Evolutionary conservation across 1,140 invertebrate species (phyloP), one percentile per base, ranked within the genome.

Genomic region (Drosophila watanabei): DNA sequence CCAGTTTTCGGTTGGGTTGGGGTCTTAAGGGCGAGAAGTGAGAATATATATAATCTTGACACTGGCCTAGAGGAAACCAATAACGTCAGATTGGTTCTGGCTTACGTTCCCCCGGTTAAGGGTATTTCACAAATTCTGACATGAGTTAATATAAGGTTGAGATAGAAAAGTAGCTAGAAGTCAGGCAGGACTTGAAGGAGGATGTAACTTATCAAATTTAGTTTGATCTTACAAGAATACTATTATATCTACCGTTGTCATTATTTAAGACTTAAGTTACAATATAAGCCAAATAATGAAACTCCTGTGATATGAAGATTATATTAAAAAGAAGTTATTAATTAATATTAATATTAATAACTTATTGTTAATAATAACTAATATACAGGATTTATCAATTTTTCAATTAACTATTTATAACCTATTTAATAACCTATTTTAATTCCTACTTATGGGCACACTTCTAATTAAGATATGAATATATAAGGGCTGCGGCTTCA

Each of bases 81-180:
- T 73, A 73, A 73, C 66, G 33, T 72, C 20, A 72, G 45, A 73
- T 73, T 73, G 66, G 52, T 72, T 73, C 4, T 35, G 45, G 14
- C 54, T 35, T 20, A 37, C 24, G 62, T 37, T 70, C 20, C 48
- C 24, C 10, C 33, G 56, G 30, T 2, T 46, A 58, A 51, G 32
- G 5, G 39, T 30, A 41, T 35, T 33, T 48, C n/a, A 33, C 24
- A 71, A 46, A 39, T 14, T 69, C 39, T 35, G 32, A 24, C 39
- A 37, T 32, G 48, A 46, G 56, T 54, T 45, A 20, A 46, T 54
- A n/a, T 13, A 6, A 20, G 14, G 10, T 43, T 28, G 16, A 28
- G 24, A 14, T 18, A 16, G 11, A 24, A 24, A 61, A 13, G 33
- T 13, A 14, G 13, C 52, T 56, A 10, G 4, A 35, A 14, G 32